A percentile compares a stretch with the other conserved stretches of the same genome.
phyloP scores from a whole-genome alignment of 2,113 vertebrate species.

The Tympanuchus pallidicinctus region DNA sequence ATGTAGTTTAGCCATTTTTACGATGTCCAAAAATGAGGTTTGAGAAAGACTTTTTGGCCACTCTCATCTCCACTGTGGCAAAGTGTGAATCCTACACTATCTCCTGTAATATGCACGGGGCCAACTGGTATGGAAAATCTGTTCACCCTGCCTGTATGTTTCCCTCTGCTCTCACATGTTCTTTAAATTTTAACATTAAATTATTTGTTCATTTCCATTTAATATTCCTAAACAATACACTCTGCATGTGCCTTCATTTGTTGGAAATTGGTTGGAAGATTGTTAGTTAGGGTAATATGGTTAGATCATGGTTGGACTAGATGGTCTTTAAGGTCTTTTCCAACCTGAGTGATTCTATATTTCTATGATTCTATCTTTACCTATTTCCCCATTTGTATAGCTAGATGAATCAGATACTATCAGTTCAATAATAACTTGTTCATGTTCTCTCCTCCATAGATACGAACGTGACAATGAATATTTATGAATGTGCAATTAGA shows the following conservation, averaged over 20 bases:
- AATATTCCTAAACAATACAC: background rate
- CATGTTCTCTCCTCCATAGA: slow-evolving; percentile 62
- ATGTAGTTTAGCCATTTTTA: background rate
- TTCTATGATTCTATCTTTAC: background rate
- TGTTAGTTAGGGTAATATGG: too few relatives aligned
- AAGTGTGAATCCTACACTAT: background rate
- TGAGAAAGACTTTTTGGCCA: background rate
- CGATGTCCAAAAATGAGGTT: background rate
- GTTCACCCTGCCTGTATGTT: background rate
- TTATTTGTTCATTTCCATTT: background rate
- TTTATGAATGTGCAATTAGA: slow-evolving; percentile 73
- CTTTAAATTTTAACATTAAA: background rate
- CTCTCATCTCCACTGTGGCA: background rate
- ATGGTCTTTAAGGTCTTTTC: too few relatives aligned
- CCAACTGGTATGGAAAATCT: background rate
- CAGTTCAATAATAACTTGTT: slow-evolving; percentile 73
- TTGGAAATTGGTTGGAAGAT: background rate
- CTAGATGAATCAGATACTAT: slow-evolving; percentile 65
- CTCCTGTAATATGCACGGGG: background rate
- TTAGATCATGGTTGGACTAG: too few relatives aligned
- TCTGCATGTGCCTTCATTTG: background rate
- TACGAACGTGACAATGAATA: slow-evolving; percentile 73
- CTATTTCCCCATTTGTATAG: slow-evolving; percentile 30
- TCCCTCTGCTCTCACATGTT: background rate
- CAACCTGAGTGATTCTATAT: too few relatives aligned